Evolutionary conservation across 2,888 invertebrate species (phyloP).

Genomic region (Diogma glabrata): DNA sequence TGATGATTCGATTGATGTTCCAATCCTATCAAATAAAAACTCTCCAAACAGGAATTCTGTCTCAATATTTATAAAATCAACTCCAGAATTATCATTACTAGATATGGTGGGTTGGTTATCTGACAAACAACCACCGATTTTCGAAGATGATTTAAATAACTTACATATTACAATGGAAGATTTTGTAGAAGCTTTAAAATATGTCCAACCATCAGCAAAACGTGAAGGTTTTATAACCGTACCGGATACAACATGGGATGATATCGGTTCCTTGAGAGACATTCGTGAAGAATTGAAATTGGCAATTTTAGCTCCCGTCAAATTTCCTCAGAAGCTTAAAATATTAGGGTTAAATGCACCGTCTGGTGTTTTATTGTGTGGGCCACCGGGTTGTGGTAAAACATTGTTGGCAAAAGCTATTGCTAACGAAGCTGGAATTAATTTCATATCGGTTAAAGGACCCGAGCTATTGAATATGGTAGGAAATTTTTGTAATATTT

Average conservation of each 20-base stretch:
- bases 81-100: conserved; percentile 33
- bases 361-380: conserved; percentile 86
- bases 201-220: conserved; percentile 85
- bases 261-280: conserved; percentile 82
- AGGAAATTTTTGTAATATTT: conserved; percentile 20
- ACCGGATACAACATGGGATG: conserved; percentile 94
- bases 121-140: conserved; percentile 49
- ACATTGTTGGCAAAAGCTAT: conserved; percentile 95
- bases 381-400: conserved; percentile 95
- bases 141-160: conserved; percentile 47
- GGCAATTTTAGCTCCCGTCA: conserved; percentile 85
- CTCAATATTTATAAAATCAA: too few species aligned
- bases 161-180: conserved; percentile 63
- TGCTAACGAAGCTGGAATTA: conserved; percentile 96
- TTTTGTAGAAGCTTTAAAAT: conserved; percentile 63
- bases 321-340: conserved; percentile 68
- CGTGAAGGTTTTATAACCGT: conserved; percentile 96
- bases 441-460: conserved; percentile 97
- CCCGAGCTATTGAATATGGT: conserved; percentile 97
- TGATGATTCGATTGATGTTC: too few species aligned
- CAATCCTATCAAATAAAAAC: too few species aligned
- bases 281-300: conserved; percentile 83
- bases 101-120: conserved; percentile 56
- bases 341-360: conserved; percentile 68
- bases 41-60: too few species aligned